phyloP scores from a whole-genome alignment of 2,113 vertebrate species.

The Mugil cephalus region DNA sequence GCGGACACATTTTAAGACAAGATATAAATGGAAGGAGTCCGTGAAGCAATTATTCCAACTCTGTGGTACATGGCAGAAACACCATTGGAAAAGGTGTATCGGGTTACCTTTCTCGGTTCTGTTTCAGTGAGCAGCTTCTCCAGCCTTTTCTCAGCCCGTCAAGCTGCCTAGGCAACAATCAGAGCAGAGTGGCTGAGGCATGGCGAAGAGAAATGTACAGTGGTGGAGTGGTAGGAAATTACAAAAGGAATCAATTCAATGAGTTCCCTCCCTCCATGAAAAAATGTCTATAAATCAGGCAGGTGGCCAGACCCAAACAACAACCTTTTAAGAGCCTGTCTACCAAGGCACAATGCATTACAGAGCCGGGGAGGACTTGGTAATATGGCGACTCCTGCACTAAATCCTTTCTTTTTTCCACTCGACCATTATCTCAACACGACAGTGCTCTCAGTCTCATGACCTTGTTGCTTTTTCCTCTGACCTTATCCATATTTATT shows the following conservation, averaged over 20 bases:
- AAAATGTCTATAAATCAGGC: slow-evolving; percentile 71
- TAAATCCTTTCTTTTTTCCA: slow-evolving; percentile 17
- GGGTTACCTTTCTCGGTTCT: slow-evolving; percentile 58
- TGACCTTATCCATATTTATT: slow-evolving; percentile 26
- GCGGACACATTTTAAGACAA: slow-evolving; percentile 57
- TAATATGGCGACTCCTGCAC: slow-evolving; percentile 20
- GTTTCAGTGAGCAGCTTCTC: slow-evolving; percentile 67
- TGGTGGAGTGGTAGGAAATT: slow-evolving; percentile 69
- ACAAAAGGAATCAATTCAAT: slow-evolving; percentile 75
- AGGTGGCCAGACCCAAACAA: slow-evolving; percentile 60
- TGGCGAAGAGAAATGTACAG: slow-evolving; percentile 66
- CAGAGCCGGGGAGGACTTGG: slow-evolving; percentile 6
- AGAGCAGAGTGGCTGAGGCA: slow-evolving; percentile 62
- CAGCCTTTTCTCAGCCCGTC: slow-evolving; percentile 57
- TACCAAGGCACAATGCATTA: slow-evolving; percentile 54
- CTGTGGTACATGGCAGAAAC: slow-evolving; percentile 61
- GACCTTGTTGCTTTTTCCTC: slow-evolving; percentile 19
- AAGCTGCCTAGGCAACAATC: slow-evolving; percentile 69
- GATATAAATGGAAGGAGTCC: slow-evolving; percentile 65
- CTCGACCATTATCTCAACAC: slow-evolving; percentile 5
- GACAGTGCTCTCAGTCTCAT: slow-evolving; percentile 1
- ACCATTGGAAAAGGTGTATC: slow-evolving; percentile 60
- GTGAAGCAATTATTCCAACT: slow-evolving; percentile 68
- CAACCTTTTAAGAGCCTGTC: slow-evolving; percentile 66
- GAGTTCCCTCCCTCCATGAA: slow-evolving; percentile 51